phyloP scores from a whole-genome alignment of 2,797 vertebrate genomes.

The Macroramphosus scolopax region DNA sequence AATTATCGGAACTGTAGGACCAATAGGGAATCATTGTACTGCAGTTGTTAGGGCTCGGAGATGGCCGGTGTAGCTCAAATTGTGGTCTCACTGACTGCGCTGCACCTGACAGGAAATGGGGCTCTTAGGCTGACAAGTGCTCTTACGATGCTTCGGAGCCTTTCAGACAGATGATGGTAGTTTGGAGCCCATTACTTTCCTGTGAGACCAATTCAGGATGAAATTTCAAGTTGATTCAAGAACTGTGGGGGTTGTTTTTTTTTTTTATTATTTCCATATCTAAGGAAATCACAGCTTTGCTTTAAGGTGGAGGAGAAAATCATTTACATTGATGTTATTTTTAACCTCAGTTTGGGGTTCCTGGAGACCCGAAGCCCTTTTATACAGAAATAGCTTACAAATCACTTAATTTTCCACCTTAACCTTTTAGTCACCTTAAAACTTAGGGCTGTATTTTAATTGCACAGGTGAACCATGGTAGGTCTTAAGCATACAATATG shows the following conservation, averaged over 20 bases:
- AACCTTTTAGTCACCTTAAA: too few species aligned
- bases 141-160: too few species aligned
- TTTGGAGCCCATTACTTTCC: conserved; percentile 20
- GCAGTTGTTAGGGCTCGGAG: conserved; percentile 12
- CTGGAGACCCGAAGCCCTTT: too few species aligned
- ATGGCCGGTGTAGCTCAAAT: conserved; percentile 9
- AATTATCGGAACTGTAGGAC: conserved; percentile 9
- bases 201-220: conserved; percentile 22
- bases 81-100: conserved; percentile 15
- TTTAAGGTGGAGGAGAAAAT: too few species aligned
- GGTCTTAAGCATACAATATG: too few species aligned
- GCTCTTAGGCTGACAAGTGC: conserved; percentile 29
- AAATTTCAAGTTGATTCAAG: conserved; percentile 11
- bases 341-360: too few species aligned
- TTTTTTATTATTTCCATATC: not conserved
- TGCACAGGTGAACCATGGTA: too few species aligned
- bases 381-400: too few species aligned
- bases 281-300: not conserved
- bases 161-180: conserved; percentile 39
- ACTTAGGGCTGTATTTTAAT: too few species aligned
- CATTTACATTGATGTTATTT: too few species aligned
- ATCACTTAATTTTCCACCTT: too few species aligned
- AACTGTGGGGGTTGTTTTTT: not conserved
- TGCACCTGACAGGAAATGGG: conserved; percentile 24
- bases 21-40: conserved; percentile 8